Evolutionary conservation across 2,113 vertebrate species (phyloP), one percentile per base, ranked within the genome.

Genomic region (Myotis brandtii): DNA sequence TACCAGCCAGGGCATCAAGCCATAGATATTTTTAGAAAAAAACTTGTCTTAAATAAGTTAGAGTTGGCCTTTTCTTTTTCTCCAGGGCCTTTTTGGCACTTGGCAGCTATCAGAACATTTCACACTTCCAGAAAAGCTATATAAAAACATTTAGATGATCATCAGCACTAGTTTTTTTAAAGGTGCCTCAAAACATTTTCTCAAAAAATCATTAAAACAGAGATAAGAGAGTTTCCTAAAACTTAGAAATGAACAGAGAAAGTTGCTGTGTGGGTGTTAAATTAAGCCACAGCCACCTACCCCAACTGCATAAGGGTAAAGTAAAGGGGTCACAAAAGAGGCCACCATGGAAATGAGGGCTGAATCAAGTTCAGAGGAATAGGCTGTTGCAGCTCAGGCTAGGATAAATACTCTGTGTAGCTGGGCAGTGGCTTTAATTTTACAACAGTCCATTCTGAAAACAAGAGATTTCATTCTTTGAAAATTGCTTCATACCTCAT

Each of bases 401-500:
- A 16, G 37, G 69, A 50, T 54, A 90, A 80, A 69, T 10, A 37
- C 14, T 77, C 3, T 17, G 21, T 6, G 23, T 62, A 34, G 32
- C 62, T 73, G 43, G n/a, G 52, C 43, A 86, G 50, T 16, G 62
- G 40, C 48, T 89, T n/a, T 13, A 27, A 86, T 59, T 94, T 54
- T 59, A 40, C 32, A 83, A 18, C 79, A 77, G 54, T 92, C 52
- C 34, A 64, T 67, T 96, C 64, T 82, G 69, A 96, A 94, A 90
- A 90, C 43, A 96, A 94, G 76, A 94, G 54, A 64, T 2, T 94
- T 77, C 43, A 27, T 90, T 66, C 83, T 84, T 86, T 86, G n/a
- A 88, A 93, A 72, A 56, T n/a, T 75, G 73, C 67, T 79, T 89
- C 52, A 80, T 75, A 86, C 66, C 73, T 91, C 95, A 96, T 14